These are phyloP conservation scores for Mastomys natalensis DNA, from an alignment of 2,113 vertebrate species.

Conservation along the genomic window DNA sequence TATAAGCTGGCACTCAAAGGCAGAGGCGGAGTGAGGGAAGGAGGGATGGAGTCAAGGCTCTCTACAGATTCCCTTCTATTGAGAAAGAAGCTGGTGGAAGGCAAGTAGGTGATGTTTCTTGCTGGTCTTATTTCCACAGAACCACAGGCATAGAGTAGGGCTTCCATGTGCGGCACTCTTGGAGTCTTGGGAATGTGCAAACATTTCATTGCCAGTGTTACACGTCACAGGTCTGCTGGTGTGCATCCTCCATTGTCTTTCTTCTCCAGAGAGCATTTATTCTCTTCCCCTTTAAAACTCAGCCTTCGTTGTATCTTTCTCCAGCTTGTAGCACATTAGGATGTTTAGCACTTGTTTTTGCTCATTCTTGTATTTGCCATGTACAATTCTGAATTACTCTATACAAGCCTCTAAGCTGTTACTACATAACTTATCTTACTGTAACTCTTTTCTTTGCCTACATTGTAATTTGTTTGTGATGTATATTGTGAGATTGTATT, in stretches of 20 bases:
- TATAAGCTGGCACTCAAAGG: slow-evolving; percentile 79
- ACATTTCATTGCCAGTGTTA: slow-evolving; percentile 94
- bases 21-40: slow-evolving; percentile 58
- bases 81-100: slow-evolving; percentile 84
- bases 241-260: slow-evolving; percentile 91
- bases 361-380: slow-evolving; percentile 93
- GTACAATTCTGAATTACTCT: slow-evolving; percentile 91
- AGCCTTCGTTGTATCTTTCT: slow-evolving; percentile 85
- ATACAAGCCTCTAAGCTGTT: slow-evolving; percentile 94
- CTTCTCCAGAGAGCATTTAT: slow-evolving; percentile 88
- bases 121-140: slow-evolving; percentile 88
- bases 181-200: slow-evolving; percentile 94
- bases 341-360: slow-evolving; percentile 91
- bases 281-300: slow-evolving; percentile 88
- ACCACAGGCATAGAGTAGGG: slow-evolving; percentile 86
- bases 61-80: slow-evolving; percentile 79
- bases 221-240: slow-evolving; percentile 89
- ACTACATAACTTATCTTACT: slow-evolving; percentile 96
- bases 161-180: slow-evolving; percentile 88
- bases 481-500: slow-evolving; percentile 99
- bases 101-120: slow-evolving; percentile 84
- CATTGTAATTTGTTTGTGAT: slow-evolving; percentile 96
- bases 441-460: slow-evolving; percentile 93
- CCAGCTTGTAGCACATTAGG: slow-evolving; percentile 91
- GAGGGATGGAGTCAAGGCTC: slow-evolving; percentile 36